A percentile compares a stretch with the other conserved stretches of the same genome.
phyloP scores from a whole-genome alignment of 2,888 invertebrate species.

The Pyrrhia umbra region DNA sequence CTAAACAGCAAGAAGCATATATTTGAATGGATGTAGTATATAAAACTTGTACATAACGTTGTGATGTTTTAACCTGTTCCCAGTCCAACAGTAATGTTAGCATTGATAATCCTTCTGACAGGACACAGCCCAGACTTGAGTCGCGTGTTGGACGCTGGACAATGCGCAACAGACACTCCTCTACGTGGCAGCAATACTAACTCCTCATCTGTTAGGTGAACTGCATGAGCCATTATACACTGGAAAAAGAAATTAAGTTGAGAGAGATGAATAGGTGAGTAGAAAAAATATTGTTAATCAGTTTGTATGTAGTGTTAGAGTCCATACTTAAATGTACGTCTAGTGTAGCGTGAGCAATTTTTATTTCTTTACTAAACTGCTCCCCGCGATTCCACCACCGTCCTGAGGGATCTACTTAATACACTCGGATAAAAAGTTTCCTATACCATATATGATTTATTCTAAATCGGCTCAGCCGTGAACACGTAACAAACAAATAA shows the following conservation, averaged over 20 bases:
- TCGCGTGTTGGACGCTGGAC: slow-evolving; percentile 96
- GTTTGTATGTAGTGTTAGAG: not conserved
- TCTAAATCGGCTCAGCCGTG: too few relatives aligned
- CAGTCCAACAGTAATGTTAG: slow-evolving; percentile 94
- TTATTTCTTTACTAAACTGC: too few relatives aligned
- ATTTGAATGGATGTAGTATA: too few relatives aligned
- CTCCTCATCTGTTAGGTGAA: slow-evolving; percentile 93
- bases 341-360: too few relatives aligned
- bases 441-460: too few relatives aligned
- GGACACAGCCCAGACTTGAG: slow-evolving; percentile 96
- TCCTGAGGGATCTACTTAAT: too few relatives aligned
- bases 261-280: not conserved
- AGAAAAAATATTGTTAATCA: not conserved
- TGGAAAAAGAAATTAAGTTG: slow-evolving; percentile 57
- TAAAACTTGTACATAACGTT: not conserved
- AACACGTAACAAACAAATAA: too few relatives aligned
- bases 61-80: slow-evolving; percentile 93
- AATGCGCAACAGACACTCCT: slow-evolving; percentile 94
- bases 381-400: too few relatives aligned
- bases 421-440: too few relatives aligned
- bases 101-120: slow-evolving; percentile 91
- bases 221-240: slow-evolving; percentile 95
- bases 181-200: slow-evolving; percentile 90
- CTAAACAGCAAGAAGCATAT: not conserved
- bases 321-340: not conserved